These are phyloP conservation scores for Microctenopoma steveboyesi DNA, from an alignment of 2,797 vertebrate genomes.

Conservation along the genomic window DNA sequence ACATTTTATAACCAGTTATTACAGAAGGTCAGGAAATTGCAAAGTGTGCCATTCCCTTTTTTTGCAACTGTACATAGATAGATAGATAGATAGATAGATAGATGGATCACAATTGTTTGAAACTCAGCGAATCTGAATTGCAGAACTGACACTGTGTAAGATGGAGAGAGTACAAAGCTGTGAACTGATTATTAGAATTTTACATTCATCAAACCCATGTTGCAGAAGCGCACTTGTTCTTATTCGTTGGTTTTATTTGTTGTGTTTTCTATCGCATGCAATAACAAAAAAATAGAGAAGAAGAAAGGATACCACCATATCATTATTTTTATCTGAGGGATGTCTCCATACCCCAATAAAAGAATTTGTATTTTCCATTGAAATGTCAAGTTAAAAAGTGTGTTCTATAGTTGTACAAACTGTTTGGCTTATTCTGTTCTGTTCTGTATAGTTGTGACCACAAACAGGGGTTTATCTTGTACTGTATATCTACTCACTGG, in stretches of 20 bases:
- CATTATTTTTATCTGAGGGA: constrained; percentile 79
- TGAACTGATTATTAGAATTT: constrained; percentile 78
- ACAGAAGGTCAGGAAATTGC: no score
- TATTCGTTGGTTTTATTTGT: constrained; percentile 77
- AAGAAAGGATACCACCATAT: constrained; percentile 70
- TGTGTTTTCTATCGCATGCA: constrained; percentile 86
- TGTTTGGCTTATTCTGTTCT: constrained; percentile 78
- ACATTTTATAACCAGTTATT: no score
- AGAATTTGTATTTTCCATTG: constrained; percentile 78
- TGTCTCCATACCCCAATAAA: constrained; percentile 74
- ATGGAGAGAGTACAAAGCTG: constrained; percentile 87
- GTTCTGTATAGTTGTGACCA: constrained; percentile 82
- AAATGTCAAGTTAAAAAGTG: constrained; percentile 81
- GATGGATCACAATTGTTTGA: constrained; percentile 72
- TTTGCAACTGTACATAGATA: constrained; percentile 45
- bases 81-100: constrained; percentile 53
- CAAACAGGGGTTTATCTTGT: constrained; percentile 84
- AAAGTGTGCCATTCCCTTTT: no score
- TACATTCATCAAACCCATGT: constrained; percentile 69
- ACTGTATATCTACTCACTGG: constrained; percentile 84
- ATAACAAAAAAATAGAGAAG: constrained; percentile 73
- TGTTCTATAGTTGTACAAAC: constrained; percentile 85
- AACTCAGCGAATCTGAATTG: constrained; percentile 86
- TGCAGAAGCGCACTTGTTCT: constrained; percentile 75
- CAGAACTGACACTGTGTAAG: constrained; percentile 95